Evolutionary conservation across 2,888 invertebrate genomes (phyloP), one percentile per base, ranked within the genome.

Genomic region (Sepiola atlantica): DNA sequence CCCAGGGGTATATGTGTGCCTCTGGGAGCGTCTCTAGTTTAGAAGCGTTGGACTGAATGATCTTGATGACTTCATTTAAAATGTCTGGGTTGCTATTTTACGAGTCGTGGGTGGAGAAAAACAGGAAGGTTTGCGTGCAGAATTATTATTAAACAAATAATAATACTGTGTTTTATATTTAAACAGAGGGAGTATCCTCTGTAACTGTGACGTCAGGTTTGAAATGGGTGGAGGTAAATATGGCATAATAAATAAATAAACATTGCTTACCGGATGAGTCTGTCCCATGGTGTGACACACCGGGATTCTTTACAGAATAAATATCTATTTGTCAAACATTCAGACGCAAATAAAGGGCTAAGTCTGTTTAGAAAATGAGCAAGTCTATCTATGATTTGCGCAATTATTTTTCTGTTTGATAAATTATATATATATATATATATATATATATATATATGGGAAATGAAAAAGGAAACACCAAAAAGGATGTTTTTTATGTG

Each of bases 121-220:
- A 77, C 77, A 77, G 77, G 77, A 77, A 77, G 77, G 77, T 77
- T 45, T 77, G 77, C 32, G 77, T 77, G 77, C 77, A 77, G 18
- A 77, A 77, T 77, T n/a, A 77, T 77, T 77, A 77, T 77, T 77
- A 32, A 77, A 77, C 77, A 77, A 77, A 77, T 77, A 77, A 77
- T 77, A 77, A n/a, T n/a, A 77, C 77, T n/a, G n/a, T 77, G 77
- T 77, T 77, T 77, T 77, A n/a, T 77, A 77, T 77, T 77, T 77
- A 77, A 77, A 77, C 77, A 77, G 77, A 77, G 77, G 77, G 77
- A 77, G 77, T 77, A 77, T n/a, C 77, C 77, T 77, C n/a, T 77
- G 32, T 32, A 32, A n/a, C 12, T 77, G 77, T 77, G 77, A 77
- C 77, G 77, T 77, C n/a, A 77, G n/a, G 32, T n/a, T n/a, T 77